phyloP scores from a whole-genome alignment of 2,797 vertebrate genomes.

The Calcarius lapponicus region DNA sequence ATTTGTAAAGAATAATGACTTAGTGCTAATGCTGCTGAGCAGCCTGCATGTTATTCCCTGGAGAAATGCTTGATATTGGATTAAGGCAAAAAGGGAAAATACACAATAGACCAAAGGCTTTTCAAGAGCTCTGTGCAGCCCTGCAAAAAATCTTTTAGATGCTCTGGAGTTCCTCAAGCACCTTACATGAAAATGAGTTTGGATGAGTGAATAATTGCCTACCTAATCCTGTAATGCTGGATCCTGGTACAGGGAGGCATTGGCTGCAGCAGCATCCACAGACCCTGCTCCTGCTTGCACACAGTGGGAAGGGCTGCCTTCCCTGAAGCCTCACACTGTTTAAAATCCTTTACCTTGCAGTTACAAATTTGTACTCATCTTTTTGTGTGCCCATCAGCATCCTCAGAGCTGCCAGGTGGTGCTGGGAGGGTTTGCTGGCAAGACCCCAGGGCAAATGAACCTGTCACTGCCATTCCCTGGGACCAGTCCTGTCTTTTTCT shows the following conservation, averaged over 20 bases:
- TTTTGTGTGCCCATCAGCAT: constrained; percentile 3
- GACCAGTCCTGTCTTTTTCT: neutral
- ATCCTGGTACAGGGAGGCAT: fast-evolving
- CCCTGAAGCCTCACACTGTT: neutral
- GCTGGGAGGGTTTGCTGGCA: neutral
- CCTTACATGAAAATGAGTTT: neutral
- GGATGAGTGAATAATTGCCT: neutral
- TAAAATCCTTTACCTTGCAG: constrained; percentile 7
- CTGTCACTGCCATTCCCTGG: neutral
- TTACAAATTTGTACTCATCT: neutral
- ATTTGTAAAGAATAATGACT: constrained; percentile 5
- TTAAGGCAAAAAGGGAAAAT: neutral
- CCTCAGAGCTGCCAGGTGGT: neutral
- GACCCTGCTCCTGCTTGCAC: neutral
- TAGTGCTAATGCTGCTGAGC: neutral
- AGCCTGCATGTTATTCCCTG: neutral
- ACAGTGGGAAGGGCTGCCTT: neutral
- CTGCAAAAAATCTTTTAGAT: neutral
- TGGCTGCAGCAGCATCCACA: neutral
- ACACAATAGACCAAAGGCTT: neutral
- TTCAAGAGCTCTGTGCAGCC: neutral
- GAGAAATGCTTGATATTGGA: neutral
- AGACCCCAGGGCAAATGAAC: neutral
- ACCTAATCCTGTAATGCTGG: neutral
- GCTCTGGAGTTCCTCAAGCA: neutral